Base-by-base conservation (phyloP, 2,113 vertebrate species). In the Rhynchomys soricoides region DNA sequence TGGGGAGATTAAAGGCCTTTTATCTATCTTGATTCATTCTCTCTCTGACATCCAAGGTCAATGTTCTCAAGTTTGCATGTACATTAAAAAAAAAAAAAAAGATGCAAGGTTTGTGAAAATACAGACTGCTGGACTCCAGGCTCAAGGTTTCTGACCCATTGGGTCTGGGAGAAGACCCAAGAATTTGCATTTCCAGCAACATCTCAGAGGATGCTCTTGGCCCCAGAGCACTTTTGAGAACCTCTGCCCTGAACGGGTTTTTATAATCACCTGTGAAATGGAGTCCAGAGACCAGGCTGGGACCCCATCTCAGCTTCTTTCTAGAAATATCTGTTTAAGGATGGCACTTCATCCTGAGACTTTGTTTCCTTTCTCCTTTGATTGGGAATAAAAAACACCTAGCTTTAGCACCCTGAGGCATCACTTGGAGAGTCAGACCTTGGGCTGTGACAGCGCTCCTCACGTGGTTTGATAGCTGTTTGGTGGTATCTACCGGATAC, bases 1-100 rank as follows among this genome's bases (percentile, higher is more conserved):
- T 77, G 71, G 91, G 59, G 86, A 16, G 73, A 81, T 92, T 77
- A 55, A 94, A 86, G 89, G 59, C 59, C 26, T 91, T 94, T 77
- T 19, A 43, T 79, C 64, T 94, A 4, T 86, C 71, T 92, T 68
- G 73, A 55, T 68, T 89, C 34, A 24, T 89, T 71, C 52, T 45
- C 24, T 37, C 24, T 57, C 75, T 74, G 17, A 10, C 5, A 26
- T 90, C 90, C 83, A 17, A 75, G 94, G 79, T 62, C 85, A 86
- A 45, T 55, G 55, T 88, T 92, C 85, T 87, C 70, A 81, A 59
- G 74, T 34, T 57, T 62, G 21, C 17, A 4, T 11, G 37, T 17
- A 37, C 48, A 34, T 57, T 74, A 26, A 22, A 40, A 22, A 74
- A 48, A 26, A 22, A 40, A 22, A 74, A 48, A 78, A 57, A 13